Conservation (phyloP, 2,888 invertebrate genomes). For the Drosophila mulleri region DNA sequence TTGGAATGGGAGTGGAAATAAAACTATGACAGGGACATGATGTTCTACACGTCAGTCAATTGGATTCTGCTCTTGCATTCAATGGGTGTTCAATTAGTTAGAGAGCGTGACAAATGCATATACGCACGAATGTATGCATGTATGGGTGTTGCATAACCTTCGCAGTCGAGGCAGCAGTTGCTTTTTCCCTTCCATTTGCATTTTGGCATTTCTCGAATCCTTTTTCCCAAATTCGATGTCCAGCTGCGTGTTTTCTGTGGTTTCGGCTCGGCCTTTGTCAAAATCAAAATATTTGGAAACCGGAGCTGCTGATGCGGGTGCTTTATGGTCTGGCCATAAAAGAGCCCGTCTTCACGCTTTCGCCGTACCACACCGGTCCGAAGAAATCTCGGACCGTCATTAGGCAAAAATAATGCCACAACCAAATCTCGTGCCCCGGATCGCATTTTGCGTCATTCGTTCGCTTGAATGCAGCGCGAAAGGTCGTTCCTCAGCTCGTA, state of each 20-base stretch:
- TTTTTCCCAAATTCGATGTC: constrained; percentile 38
- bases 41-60: constrained; percentile 65
- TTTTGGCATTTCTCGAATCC: constrained; percentile 51
- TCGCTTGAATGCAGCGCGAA: constrained; percentile 31
- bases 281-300: constrained; percentile 83
- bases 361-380: constrained; percentile 34
- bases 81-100: constrained; percentile 50
- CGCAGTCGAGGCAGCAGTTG: not conserved
- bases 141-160: constrained; percentile 16
- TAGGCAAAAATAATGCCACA: constrained; percentile 29
- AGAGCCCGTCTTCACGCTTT: constrained; percentile 61
- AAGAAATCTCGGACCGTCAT: constrained; percentile 32
- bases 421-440: constrained; percentile 11
- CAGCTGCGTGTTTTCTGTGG: constrained; percentile 49
- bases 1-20: constrained; percentile 63
- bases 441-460: constrained; percentile 64
- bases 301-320: constrained; percentile 58
- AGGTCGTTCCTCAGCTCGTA: constrained; percentile 28
- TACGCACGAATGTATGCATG: constrained; percentile 15
- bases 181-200: constrained; percentile 7
- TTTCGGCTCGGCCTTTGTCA: constrained; percentile 52
- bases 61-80: constrained; percentile 59
- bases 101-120: constrained; percentile 9
- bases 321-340: constrained; percentile 78
- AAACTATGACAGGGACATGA: constrained; percentile 63